A percentile compares a stretch with the other conserved stretches of the same genome.
These are phyloP conservation scores for Drosophila auraria DNA, from an alignment of 1,140 invertebrate genomes.

Conservation along the genomic window DNA sequence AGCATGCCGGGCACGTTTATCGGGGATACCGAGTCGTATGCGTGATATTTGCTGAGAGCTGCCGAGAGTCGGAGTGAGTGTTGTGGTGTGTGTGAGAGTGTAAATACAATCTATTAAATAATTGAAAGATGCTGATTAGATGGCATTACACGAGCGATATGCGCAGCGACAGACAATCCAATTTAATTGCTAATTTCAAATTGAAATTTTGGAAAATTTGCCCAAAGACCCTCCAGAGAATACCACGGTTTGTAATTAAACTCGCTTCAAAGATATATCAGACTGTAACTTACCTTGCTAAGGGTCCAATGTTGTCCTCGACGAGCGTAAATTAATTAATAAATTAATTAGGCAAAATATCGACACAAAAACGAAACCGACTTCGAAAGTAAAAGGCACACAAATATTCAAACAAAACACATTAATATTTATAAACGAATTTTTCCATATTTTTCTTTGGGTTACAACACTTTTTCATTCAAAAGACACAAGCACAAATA, in stretches of 20 bases:
- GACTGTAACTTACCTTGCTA: constrained; percentile 16
- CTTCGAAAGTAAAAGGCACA: constrained; percentile 27
- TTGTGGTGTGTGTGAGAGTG: constrained; percentile 11
- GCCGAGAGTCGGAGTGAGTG: neutral
- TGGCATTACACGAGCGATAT: constrained; percentile 12
- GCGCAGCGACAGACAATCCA: constrained; percentile 18
- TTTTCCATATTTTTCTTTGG: constrained; percentile 19
- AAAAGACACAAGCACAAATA: constrained; percentile 46
- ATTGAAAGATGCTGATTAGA: constrained; percentile 57
- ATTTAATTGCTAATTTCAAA: constrained; percentile 56
- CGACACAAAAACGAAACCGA: constrained; percentile 33
- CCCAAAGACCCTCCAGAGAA: constrained; percentile 18
- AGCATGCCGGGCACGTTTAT: constrained; percentile 22
- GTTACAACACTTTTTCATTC: constrained; percentile 17
- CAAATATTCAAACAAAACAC: constrained; percentile 31
- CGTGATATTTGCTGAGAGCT: constrained; percentile 33
- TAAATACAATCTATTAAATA: constrained; percentile 50
- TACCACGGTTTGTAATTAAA: constrained; percentile 13
- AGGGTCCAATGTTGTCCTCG: neutral
- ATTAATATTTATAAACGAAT: constrained; percentile 36
- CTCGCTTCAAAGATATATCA: constrained; percentile 8
- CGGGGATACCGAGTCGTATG: constrained; percentile 33
- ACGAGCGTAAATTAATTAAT: constrained; percentile 22
- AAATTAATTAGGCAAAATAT: constrained; percentile 41
- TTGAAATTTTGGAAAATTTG: constrained; percentile 43